Evolutionary conservation across 2,797 vertebrate species (phyloP).

Genomic region (Oreochromis grahami): DNA sequence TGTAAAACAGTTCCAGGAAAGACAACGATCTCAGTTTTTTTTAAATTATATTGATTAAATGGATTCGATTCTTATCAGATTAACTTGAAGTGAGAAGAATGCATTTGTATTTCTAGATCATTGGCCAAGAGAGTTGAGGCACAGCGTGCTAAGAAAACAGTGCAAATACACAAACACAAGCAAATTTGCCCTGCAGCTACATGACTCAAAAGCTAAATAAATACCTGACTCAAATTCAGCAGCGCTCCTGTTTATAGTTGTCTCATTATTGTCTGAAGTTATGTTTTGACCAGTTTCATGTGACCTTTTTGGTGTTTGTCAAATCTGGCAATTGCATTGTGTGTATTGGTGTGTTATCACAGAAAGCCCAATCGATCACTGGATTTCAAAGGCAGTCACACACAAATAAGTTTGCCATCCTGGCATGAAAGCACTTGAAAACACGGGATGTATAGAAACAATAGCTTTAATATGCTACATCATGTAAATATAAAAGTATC

Average conservation of each 20-base stretch:
- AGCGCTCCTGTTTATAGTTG: background rate
- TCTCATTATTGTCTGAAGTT: background rate
- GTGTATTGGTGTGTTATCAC: background rate
- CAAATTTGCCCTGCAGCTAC: background rate
- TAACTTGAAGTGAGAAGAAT: background rate
- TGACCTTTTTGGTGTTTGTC: background rate
- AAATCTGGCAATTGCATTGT: background rate
- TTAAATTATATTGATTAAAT: background rate
- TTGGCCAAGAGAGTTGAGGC: background rate
- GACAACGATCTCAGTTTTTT: background rate
- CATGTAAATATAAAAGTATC: constrained; percentile 72
- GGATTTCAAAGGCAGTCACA: background rate
- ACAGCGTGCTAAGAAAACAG: background rate
- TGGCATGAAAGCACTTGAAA: background rate
- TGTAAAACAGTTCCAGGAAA: background rate
- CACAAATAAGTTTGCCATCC: background rate
- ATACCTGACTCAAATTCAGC: background rate
- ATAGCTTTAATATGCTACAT: constrained; percentile 80
- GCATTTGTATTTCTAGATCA: background rate
- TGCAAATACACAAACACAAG: background rate
- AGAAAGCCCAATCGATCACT: background rate
- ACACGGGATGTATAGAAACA: constrained; percentile 56
- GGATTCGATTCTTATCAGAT: background rate
- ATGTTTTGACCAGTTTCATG: background rate
- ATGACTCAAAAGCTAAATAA: background rate